Base-by-base conservation (phyloP, 1,140 invertebrate genomes). In the Drosophila malerkotliana region DNA sequence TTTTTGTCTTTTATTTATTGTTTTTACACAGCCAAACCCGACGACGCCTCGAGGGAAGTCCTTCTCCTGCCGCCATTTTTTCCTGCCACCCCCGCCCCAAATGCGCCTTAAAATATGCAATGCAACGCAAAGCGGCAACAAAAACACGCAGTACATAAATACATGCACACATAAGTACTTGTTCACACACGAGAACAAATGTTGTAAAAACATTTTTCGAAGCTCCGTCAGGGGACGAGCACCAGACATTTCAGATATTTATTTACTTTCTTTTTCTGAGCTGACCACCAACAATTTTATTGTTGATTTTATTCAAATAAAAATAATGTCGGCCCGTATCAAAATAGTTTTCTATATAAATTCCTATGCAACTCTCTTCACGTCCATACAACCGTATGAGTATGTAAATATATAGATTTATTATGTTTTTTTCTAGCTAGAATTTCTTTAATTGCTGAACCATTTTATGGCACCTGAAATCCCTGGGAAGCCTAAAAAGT, bases 161-260 rank as follows among this genome's bases (percentile, higher is more conserved):
- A 26, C 34, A 32, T 9, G 2, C 8, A 57, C 8, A 57, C 24
- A 34, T 14, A 54, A 6, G 9, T 30, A 45, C 18, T n/a, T 49
- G 4, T 28, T 8, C 57, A 2, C 47, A 55, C 7, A 34, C 54
- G 39, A 34, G 48, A 48, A 80, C 52, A 83, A 83, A 76, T 85
- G 72, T 85, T 84, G 81, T 77, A 84, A 85, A 85, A 85, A 85
- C 83, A 85, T 69, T 85, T 82, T 85, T 82, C 68, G 80, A 81
- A 84, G 80, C 55, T 34, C 56, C 68, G 54, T 57, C 78, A 37
- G 53, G 69, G 56, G 56, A 45, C 62, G 14, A 72, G 67, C 45
- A 52, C 24, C 61, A 60, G 47, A 67, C 58, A 67, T 73, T 64
- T 47, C 39, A 44, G 47, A n/a, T 69, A 45, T 81, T 63, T 63